phyloP scores from a whole-genome alignment of 1,140 invertebrate genomes.

The Samia ricini region DNA sequence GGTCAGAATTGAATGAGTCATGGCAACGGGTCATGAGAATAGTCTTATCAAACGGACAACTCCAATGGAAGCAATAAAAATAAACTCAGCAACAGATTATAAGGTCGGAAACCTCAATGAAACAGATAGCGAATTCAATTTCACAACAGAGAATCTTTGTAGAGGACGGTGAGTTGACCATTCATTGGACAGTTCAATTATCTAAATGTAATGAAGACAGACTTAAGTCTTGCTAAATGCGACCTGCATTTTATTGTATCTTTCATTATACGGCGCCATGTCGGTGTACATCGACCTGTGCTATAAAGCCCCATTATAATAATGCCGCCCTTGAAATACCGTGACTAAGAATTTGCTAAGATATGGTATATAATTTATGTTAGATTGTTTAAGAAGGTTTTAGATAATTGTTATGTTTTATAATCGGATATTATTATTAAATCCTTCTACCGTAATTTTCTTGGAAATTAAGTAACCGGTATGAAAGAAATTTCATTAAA shows the following conservation, averaged over 20 bases:
- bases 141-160: neutral
- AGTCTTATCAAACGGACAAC: slow-evolving; percentile 7
- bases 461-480: neutral
- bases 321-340: neutral
- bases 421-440: neutral
- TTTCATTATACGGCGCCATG: no score
- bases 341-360: neutral
- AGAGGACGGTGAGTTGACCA: neutral
- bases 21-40: slow-evolving; percentile 17
- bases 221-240: no score
- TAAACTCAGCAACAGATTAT: slow-evolving; percentile 9
- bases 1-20: slow-evolving; percentile 36
- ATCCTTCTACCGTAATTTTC: neutral
- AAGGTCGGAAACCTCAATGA: slow-evolving; percentile 4
- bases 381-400: neutral
- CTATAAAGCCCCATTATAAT: neutral
- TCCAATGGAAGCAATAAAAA: slow-evolving; percentile 5
- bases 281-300: no score
- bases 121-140: slow-evolving; percentile 3
- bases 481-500: no score
- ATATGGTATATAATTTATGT: neutral
- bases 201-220: no score
- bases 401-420: neutral
- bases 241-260: neutral
- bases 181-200: neutral